Conservation (phyloP, 2,113 vertebrate species). For the Herpailurus yagouaroundi region DNA sequence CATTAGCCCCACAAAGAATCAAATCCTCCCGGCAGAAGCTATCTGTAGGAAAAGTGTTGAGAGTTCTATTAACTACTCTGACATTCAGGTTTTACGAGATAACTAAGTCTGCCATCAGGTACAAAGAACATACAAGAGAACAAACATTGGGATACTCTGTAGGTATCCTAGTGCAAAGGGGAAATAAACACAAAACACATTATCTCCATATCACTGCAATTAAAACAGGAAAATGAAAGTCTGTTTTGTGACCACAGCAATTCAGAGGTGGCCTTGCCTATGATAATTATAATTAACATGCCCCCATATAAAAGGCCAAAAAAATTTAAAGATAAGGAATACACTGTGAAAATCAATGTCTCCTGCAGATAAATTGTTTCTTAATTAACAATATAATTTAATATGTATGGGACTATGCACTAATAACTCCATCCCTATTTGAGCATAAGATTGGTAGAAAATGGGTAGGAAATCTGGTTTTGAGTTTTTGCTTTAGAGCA, state of each 20-base stretch:
- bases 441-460: not conserved
- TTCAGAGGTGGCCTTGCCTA: not conserved
- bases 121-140: not conserved
- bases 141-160: not conserved
- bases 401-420: not conserved
- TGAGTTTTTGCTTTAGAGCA: not conserved
- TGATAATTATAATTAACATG: slow-evolving; percentile 6
- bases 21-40: not conserved
- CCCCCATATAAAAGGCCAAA: not conserved
- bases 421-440: not conserved
- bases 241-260: not conserved
- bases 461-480: not conserved
- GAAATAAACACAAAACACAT: not conserved
- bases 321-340: not conserved
- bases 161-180: not conserved
- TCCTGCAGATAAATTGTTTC: not conserved
- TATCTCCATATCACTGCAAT: not conserved
- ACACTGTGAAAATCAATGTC: slow-evolving; percentile 25
- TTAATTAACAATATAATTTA: not conserved
- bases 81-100: not conserved
- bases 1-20: not conserved
- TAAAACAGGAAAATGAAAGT: not conserved
- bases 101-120: not conserved
- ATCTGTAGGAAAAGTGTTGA: not conserved
- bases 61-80: not conserved